Evolutionary conservation across 2,888 invertebrate genomes (phyloP).

Genomic region (Agonopterix heracliana): DNA sequence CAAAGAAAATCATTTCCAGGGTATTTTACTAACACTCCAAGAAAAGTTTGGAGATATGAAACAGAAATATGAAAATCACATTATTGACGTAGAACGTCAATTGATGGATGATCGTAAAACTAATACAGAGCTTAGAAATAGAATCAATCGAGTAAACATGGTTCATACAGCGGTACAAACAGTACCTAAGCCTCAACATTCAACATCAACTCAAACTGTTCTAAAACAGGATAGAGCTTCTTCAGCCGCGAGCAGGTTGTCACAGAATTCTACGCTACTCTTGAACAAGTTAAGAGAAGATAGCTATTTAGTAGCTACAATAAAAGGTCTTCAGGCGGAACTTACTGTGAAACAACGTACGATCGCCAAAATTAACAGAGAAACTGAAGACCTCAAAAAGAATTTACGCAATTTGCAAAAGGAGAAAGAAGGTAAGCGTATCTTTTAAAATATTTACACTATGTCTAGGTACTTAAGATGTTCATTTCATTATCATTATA

Average conservation of each 20-base stretch:
- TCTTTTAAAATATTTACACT: neutral
- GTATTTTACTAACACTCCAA: conserved; percentile 83
- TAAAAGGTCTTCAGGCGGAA: conserved; percentile 86
- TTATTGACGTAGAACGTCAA: conserved; percentile 84
- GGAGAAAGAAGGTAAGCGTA: conserved; percentile 79
- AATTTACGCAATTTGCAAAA: conserved; percentile 85
- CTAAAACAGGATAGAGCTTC: conserved; percentile 54
- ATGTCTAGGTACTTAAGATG: neutral
- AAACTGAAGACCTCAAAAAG: conserved; percentile 84
- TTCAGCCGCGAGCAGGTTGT: conserved; percentile 69
- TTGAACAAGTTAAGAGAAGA: conserved; percentile 80
- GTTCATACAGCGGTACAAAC: conserved; percentile 68
- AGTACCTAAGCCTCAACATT: conserved; percentile 37
- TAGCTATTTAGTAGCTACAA: conserved; percentile 85
- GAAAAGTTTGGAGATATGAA: conserved; percentile 87
- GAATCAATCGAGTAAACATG: conserved; percentile 55
- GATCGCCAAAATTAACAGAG: conserved; percentile 82
- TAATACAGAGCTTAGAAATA: conserved; percentile 72
- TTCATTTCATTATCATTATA: neutral
- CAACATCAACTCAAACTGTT: conserved; percentile 51
- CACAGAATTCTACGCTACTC: conserved; percentile 72
- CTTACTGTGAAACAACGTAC: conserved; percentile 84
- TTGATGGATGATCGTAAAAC: conserved; percentile 64
- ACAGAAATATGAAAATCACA: conserved; percentile 84
- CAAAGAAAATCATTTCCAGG: conserved; percentile 82